Conservation (phyloP, 2,888 invertebrate species). For the Apamea sordens region DNA sequence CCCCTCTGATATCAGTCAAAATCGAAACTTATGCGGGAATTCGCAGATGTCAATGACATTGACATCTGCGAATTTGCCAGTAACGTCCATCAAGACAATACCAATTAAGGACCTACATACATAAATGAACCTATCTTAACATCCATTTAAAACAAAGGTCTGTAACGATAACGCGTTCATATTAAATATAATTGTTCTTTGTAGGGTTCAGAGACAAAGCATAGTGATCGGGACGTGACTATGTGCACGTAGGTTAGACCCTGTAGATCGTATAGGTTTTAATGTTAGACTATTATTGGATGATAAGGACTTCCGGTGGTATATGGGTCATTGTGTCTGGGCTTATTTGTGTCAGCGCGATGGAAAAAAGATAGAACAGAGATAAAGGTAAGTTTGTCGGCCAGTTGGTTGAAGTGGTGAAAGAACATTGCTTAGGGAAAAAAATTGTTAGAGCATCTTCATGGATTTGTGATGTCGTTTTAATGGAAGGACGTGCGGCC, state of each 20-base stretch:
- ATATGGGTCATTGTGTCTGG: not conserved
- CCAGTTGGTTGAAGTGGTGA: no score
- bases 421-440: no score
- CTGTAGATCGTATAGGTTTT: not conserved
- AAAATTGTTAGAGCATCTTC: no score
- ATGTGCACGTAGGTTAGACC: slow-evolving; percentile 32
- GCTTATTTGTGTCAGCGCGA: not conserved
- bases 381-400: no score
- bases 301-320: slow-evolving; percentile 35
- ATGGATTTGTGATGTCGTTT: no score
- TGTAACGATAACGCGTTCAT: slow-evolving; percentile 48
- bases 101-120: not conserved
- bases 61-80: not conserved
- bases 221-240: slow-evolving; percentile 60
- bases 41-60: no score
- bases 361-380: no score
- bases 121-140: slow-evolving; percentile 6
- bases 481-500: no score
- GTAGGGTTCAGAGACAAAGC: slow-evolving; percentile 60
- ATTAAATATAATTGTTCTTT: slow-evolving; percentile 65
- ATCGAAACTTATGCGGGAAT: no score
- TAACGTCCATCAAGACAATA: not conserved
- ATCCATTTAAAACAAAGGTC: slow-evolving; percentile 48
- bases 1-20: no score
- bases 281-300: slow-evolving; percentile 8